These are phyloP conservation scores for Cisticola juncidis DNA, from an alignment of 2,113 vertebrate genomes.

Conservation along the genomic window DNA sequence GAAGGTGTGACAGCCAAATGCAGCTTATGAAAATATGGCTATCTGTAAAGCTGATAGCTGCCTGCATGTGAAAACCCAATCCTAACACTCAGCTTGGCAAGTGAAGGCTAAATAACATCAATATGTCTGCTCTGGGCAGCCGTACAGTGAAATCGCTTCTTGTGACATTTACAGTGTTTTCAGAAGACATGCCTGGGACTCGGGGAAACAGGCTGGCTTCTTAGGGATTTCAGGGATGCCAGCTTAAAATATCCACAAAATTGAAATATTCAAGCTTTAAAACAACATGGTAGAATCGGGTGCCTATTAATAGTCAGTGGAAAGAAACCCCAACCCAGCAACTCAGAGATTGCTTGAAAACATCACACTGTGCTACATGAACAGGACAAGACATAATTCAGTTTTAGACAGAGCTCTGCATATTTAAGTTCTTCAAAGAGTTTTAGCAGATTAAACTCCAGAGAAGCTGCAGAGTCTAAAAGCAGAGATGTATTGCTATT, in stretches of 20 bases:
- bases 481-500: neutral
- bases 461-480: neutral
- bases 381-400: neutral
- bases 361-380: neutral
- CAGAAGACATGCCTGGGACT: neutral
- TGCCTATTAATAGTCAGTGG: neutral
- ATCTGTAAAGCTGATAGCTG: conserved; percentile 19
- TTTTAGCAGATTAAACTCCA: neutral
- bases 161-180: neutral
- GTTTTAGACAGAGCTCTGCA: neutral
- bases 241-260: neutral
- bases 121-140: conserved; percentile 21
- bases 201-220: neutral
- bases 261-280: neutral
- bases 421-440: neutral
- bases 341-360: neutral
- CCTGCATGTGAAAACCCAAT: conserved; percentile 16
- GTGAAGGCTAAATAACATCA: conserved; percentile 37
- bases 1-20: conserved; percentile 51
- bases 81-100: conserved; percentile 17
- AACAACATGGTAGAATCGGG: neutral
- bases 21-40: conserved; percentile 50
- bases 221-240: neutral
- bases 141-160: neutral
- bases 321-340: neutral